These are phyloP conservation scores for Malacoctenus gilli DNA, from an alignment of 2,797 vertebrate species.

Conservation along the genomic window DNA sequence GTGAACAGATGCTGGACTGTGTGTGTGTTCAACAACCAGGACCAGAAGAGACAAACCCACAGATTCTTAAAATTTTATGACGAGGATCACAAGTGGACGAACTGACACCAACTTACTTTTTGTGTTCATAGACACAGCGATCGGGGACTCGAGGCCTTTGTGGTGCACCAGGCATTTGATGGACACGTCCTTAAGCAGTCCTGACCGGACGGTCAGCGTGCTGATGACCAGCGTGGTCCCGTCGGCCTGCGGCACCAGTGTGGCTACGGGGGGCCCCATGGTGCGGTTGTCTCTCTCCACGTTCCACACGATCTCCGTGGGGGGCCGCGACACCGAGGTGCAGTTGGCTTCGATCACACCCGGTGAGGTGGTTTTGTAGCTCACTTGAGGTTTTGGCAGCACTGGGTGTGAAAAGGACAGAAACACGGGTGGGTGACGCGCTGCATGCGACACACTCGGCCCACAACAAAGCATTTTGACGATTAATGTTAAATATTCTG, in stretches of 20 bases:
- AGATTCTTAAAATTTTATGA: too few species aligned
- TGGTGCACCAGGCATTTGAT: slow-evolving; percentile 86
- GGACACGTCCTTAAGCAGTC: slow-evolving; percentile 82
- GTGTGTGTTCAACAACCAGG: background rate
- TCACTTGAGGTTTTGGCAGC: slow-evolving; percentile 85
- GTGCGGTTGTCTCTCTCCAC: slow-evolving; percentile 83
- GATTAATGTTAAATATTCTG: too few species aligned
- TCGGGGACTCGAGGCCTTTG: slow-evolving; percentile 82
- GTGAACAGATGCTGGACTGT: slow-evolving; percentile 5
- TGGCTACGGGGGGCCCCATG: slow-evolving; percentile 72
- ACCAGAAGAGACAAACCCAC: background rate
- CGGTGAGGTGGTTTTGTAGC: slow-evolving; percentile 79
- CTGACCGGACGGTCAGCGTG: slow-evolving; percentile 76
- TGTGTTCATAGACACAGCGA: slow-evolving; percentile 85
- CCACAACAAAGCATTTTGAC: too few species aligned
- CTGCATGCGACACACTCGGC: background rate
- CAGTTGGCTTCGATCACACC: slow-evolving; percentile 86
- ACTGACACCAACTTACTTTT: slow-evolving; percentile 79
- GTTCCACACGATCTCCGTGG: slow-evolving; percentile 83
- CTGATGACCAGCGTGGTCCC: slow-evolving; percentile 83
- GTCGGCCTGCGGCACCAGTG: slow-evolving; percentile 63
- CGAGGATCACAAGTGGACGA: too few species aligned
- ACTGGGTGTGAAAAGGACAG: slow-evolving; percentile 59
- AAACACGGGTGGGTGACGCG: too few species aligned
- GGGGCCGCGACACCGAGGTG: slow-evolving; percentile 77